Evolutionary conservation across 2,888 invertebrate genomes (phyloP).

Genomic region (Synergus itoensis): DNA sequence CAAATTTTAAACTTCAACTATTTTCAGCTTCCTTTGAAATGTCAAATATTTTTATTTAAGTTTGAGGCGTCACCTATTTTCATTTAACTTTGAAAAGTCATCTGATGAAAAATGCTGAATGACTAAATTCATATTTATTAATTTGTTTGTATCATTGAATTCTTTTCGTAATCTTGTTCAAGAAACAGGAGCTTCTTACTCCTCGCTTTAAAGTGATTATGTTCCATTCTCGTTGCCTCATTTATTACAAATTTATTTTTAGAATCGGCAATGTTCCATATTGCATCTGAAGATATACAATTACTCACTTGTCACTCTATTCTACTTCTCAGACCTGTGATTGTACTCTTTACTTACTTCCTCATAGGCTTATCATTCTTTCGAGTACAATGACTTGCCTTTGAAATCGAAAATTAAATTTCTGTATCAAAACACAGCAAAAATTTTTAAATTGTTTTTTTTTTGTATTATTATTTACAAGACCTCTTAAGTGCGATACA

Average conservation of each 20-base stretch:
- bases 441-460: not conserved
- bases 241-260: constrained; percentile 48
- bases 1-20: not conserved
- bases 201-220: not conserved
- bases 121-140: not conserved
- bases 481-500: not conserved
- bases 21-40: not conserved
- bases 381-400: constrained; percentile 41
- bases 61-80: not conserved
- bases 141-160: not conserved
- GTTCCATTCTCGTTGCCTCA: constrained; percentile 18
- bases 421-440: not conserved
- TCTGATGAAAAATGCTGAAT: not conserved
- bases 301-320: constrained; percentile 34
- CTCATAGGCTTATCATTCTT: constrained; percentile 18
- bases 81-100: not conserved
- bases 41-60: not conserved
- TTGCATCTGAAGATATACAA: constrained; percentile 46
- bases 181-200: not conserved
- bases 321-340: constrained; percentile 34
- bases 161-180: not conserved
- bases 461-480: not conserved
- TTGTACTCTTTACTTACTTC: constrained; percentile 37
- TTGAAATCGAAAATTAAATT: constrained; percentile 27
- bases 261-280: constrained; percentile 52